A percentile compares a stretch with the other conserved stretches of the same genome.
phyloP scores from a whole-genome alignment of 1,140 invertebrate species.

The Mamestra configurata region DNA sequence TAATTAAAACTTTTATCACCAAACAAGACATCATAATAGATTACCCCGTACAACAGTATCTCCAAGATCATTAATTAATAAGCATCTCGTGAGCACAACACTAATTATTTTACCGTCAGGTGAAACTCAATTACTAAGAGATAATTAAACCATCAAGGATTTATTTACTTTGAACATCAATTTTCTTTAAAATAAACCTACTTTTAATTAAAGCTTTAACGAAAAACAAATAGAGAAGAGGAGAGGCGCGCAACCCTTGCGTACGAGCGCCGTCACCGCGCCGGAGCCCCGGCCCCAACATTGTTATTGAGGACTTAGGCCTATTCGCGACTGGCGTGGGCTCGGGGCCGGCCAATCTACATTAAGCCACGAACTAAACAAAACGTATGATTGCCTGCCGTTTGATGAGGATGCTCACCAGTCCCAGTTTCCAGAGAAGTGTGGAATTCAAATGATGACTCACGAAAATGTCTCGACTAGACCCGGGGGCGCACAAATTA shows the following conservation, averaged over 20 bases:
- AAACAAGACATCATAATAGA: conserved; percentile 36
- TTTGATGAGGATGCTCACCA: not conserved
- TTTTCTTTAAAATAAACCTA: conserved; percentile 86
- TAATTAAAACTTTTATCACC: conserved; percentile 33
- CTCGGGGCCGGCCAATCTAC: not conserved
- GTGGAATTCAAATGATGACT: not conserved
- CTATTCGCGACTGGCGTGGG: conserved; percentile 41
- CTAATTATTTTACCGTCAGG: conserved; percentile 75
- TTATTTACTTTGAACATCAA: conserved; percentile 86
- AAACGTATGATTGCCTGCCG: not conserved
- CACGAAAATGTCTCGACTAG: conserved; percentile 13
- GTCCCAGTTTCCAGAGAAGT: not conserved
- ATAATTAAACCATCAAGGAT: conserved; percentile 85
- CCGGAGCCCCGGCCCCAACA: conserved; percentile 30
- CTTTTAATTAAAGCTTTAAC: conserved; percentile 86
- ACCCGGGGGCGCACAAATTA: conserved; percentile 25
- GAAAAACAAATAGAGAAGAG: conserved; percentile 83
- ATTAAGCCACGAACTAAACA: conserved; percentile 26
- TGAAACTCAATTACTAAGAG: conserved; percentile 84
- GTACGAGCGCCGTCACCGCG: conserved; percentile 56
- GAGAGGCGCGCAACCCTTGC: conserved; percentile 73
- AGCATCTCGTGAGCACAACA: conserved; percentile 58
- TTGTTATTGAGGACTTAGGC: conserved; percentile 60
- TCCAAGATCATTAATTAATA: conserved; percentile 61
- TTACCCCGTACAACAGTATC: conserved; percentile 47